Percentiles rank a stretch among this genome's conserved stretches.
Conservation (phyloP, 2,888 invertebrate genomes). For the Lepidochitona cinerea region DNA sequence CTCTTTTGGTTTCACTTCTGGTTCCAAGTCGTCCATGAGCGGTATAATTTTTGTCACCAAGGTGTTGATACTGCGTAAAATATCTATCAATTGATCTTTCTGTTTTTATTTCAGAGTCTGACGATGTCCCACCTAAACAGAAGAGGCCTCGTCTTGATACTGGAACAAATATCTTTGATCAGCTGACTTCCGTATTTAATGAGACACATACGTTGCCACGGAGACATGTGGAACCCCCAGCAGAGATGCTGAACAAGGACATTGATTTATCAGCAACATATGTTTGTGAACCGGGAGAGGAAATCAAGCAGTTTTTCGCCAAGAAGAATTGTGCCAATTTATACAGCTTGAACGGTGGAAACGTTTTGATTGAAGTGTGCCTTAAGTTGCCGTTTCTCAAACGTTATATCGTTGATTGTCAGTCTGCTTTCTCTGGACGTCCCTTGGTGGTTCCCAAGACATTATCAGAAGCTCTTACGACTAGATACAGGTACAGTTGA, state of each 20-base stretch:
- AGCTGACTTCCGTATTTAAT: conserved; percentile 75
- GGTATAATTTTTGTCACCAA: no score
- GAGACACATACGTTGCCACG: conserved; percentile 37
- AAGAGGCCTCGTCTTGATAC: conserved; percentile 79
- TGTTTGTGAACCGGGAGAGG: conserved; percentile 54
- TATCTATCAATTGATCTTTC: neutral
- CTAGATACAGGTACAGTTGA: conserved; percentile 75
- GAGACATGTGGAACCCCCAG: neutral
- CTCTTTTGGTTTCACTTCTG: no score
- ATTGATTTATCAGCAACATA: conserved; percentile 60
- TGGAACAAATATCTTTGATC: conserved; percentile 81
- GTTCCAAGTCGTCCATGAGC: no score
- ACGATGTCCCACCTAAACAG: conserved; percentile 52
- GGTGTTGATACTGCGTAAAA: no score
- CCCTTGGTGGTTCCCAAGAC: conserved; percentile 79
- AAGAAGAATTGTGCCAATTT: conserved; percentile 84
- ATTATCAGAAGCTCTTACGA: conserved; percentile 81
- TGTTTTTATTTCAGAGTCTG: conserved; percentile 24
- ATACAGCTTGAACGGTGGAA: conserved; percentile 85
- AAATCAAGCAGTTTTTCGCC: conserved; percentile 77
- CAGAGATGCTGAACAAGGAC: conserved; percentile 49
- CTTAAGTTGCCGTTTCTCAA: conserved; percentile 81
- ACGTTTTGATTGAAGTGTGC: conserved; percentile 86
- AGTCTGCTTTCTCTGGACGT: conserved; percentile 75
- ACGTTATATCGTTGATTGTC: conserved; percentile 77